Evolutionary conservation across 2,113 vertebrate genomes (phyloP), one percentile per base, ranked within the genome.

Genomic region (Perca fluviatilis): DNA sequence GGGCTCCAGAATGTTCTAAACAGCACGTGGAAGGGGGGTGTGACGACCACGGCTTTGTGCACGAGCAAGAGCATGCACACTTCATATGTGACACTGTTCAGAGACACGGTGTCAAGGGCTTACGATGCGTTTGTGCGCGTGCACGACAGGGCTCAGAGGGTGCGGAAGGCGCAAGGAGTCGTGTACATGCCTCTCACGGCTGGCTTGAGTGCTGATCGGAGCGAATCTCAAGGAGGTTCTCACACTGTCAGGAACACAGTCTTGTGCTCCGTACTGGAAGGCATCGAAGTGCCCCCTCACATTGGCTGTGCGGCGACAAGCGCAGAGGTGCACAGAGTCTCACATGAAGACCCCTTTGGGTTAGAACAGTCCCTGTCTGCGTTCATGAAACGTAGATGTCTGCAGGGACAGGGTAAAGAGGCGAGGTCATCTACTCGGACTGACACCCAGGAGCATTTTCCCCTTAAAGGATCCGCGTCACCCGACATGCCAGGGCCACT

Each of bases 21-120:
- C 43, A 63, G 72, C 58, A 36, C 57, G 23, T 47, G 72, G 0
- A 74, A 74, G 11, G 58, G n/a, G n/a, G 72, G 72, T 1, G 58
- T 74, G 6, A 77, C 62, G 1, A 27, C 21, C 3, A 36, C 19
- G 16, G 49, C 74, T 2, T 21, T 77, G 13, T 6, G 19, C 10
- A 50, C 25, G 5, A 66, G 74, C 50, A 65, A 77, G 60, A 46
- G 3, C 8, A 0, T 58, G 8, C 62, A 61, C 46, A 8, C 19
- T 16, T 27, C 57, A 1, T n/a, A 40, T 9, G 33, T 49, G 25
- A 30, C n/a, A 0, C 46, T 74, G n/a, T 74, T 74, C 40, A n/a
- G 43, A n/a, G 72, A 74, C 2, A 61, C 72, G 11, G 72, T 74
- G 21, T 49, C 72, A 0, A 13, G 4, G 11, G 72, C 72, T 2